Base-by-base conservation (phyloP, 2,888 invertebrate genomes). In the Cheilosia vernalis region DNA sequence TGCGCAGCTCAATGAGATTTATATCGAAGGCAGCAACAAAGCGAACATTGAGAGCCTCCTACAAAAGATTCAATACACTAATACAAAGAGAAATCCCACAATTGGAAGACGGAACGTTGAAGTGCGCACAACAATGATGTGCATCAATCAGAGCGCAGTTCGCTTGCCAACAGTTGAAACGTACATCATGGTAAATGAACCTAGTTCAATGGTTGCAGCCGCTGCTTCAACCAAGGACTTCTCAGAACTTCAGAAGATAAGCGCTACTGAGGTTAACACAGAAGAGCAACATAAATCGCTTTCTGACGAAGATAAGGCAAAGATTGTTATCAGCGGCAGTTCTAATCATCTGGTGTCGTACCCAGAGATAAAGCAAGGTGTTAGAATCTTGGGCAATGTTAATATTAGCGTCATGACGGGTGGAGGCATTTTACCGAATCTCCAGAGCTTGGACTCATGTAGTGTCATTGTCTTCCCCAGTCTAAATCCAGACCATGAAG, bases 401-500 rank as follows among this genome's bases (percentile, higher is more conserved):
- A 94, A 94, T 69, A 96, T 99, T 64, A 93, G 94, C 5, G 95
- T 95, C 13, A 93, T 94, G 42, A 89, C 89, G 4, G 89, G 88
- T 5, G 89, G 89, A 61, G 83, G 78, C 17, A 55, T 87, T 0
- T 70, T 78, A 24, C 83, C 87, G 5, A 93, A 94, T 44, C 69
- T 89, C 69, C 95, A 96, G 90, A 95, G 96, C 91, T 92, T 99
- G 89, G 98, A 99, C 92, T 97, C 97, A 69, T 99, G 99, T 92
- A 96, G 96, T 83, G 96, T 99, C 74, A 96, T 97, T 55, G 98
- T 99, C 79, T 97, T 98, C 92, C 99, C 99, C 40, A 97, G 98
- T 7, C 93, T 99, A 88, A 98, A 98, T 93, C 97, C 98, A 7
- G 98, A 98, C 92, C 97, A 98, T 92, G 99, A 99, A 92, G 97